Percentiles rank a stretch among this genome's conserved stretches.
phyloP scores from a whole-genome alignment of 1,140 invertebrate species.

The Agraylea sexmaculata region DNA sequence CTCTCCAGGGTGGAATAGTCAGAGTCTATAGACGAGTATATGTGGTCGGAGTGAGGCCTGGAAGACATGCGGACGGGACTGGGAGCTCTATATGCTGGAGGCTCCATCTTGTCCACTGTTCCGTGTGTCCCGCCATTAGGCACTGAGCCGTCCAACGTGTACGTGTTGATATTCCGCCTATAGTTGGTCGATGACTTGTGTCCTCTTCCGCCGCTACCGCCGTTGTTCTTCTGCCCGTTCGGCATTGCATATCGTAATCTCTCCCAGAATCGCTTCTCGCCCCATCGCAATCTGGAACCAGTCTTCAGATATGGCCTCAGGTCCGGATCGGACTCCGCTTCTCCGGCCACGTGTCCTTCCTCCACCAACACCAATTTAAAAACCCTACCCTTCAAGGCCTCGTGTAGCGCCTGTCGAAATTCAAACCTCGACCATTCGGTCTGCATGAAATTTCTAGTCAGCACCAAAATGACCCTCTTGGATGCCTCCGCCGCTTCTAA shows the following conservation, averaged over 20 bases:
- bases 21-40: slow-evolving; percentile 78
- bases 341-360: slow-evolving; percentile 60
- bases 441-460: slow-evolving; percentile 74
- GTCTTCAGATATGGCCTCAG: slow-evolving; percentile 79
- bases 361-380: slow-evolving; percentile 80
- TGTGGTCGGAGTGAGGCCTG: slow-evolving; percentile 69
- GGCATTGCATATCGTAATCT: slow-evolving; percentile 82
- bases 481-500: slow-evolving; percentile 79
- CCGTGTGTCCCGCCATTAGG: slow-evolving; percentile 40
- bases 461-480: slow-evolving; percentile 62
- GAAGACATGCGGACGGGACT: slow-evolving; percentile 33
- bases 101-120: slow-evolving; percentile 34
- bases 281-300: slow-evolving; percentile 70
- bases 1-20: slow-evolving; percentile 52
- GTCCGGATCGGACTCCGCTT: slow-evolving; percentile 77
- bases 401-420: slow-evolving; percentile 72
- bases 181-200: slow-evolving; percentile 41
- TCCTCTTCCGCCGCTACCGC: slow-evolving; percentile 28
- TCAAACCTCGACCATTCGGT: slow-evolving; percentile 79
- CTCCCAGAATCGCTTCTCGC: slow-evolving; percentile 86
- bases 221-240: slow-evolving; percentile 31
- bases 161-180: slow-evolving; percentile 65
- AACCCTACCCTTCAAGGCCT: slow-evolving; percentile 69
- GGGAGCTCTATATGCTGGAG: slow-evolving; percentile 33
- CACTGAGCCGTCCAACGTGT: slow-evolving; percentile 54